Percentiles rank a stretch among this genome's conserved stretches.
These are phyloP conservation scores for Cydia strobilella DNA, from an alignment of 1,140 invertebrate species.

Conservation along the genomic window DNA sequence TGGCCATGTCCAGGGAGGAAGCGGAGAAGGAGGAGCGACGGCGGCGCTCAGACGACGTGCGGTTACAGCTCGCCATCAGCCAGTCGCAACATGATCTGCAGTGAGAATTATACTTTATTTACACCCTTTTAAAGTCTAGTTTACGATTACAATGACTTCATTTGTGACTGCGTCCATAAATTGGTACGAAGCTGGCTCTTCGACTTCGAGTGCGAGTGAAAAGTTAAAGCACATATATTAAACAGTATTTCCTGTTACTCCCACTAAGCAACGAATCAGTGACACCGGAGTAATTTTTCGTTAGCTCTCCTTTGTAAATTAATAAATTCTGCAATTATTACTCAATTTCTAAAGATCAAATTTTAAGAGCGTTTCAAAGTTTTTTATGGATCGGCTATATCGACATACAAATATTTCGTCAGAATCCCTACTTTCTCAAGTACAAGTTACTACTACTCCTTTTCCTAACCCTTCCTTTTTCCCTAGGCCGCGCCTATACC, in stretches of 20 bases:
- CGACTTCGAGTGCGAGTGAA: too few species aligned
- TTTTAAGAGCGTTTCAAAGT: too few species aligned
- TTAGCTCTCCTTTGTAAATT: too few species aligned
- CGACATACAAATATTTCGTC: neutral
- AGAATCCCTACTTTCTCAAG: neutral
- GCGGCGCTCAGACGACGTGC: slow-evolving; percentile 94
- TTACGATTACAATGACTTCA: neutral
- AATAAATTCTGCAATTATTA: too few species aligned
- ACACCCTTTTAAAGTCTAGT: neutral
- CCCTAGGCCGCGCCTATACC: slow-evolving; percentile 37
- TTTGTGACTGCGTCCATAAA: neutral
- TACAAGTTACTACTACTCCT: neutral
- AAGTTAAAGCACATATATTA: too few species aligned
- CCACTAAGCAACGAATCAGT: too few species aligned
- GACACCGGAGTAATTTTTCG: too few species aligned
- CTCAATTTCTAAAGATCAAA: too few species aligned
- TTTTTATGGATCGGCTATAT: neutral
- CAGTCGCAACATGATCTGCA: slow-evolving; percentile 95
- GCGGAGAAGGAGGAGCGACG: slow-evolving; percentile 98
- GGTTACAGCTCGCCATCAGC: slow-evolving; percentile 95
- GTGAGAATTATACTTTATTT: slow-evolving; percentile 5
- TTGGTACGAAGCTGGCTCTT: neutral
- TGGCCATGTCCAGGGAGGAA: slow-evolving; percentile 99
- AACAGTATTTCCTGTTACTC: too few species aligned
- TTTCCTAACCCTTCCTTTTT: slow-evolving; percentile 2